A percentile compares a stretch with the other conserved stretches of the same genome.
phyloP scores from a whole-genome alignment of 1,140 invertebrate species.

The Drosophila mayri region DNA sequence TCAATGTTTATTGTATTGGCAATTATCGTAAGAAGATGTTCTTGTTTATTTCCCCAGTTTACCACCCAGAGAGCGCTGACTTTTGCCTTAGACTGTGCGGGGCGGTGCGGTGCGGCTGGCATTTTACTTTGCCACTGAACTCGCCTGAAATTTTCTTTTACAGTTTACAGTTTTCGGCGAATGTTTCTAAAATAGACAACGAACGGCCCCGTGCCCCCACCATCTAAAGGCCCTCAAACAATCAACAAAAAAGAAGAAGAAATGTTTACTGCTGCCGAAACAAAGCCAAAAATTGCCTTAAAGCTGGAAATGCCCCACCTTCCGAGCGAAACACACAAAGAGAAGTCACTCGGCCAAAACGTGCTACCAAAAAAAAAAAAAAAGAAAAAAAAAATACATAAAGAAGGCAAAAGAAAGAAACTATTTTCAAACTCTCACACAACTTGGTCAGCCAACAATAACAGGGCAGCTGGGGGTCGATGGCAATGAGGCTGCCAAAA shows the following conservation, averaged over 20 bases:
- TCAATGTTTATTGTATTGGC: slow-evolving; percentile 43
- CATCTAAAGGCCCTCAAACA: slow-evolving; percentile 57
- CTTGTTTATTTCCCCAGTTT: slow-evolving; percentile 27
- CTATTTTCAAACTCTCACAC: slow-evolving; percentile 70
- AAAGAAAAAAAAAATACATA: slow-evolving; percentile 9
- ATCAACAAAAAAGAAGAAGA: slow-evolving; percentile 15
- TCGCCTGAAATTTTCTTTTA: slow-evolving; percentile 38
- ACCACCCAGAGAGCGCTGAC: slow-evolving; percentile 23
- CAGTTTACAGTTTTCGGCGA: slow-evolving; percentile 36
- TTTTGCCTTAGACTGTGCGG: slow-evolving; percentile 32
- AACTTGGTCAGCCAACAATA: slow-evolving; percentile 62
- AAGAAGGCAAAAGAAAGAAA: slow-evolving; percentile 39
- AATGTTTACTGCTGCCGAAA: slow-evolving; percentile 62
- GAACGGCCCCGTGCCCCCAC: slow-evolving; percentile 8
- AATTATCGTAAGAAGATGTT: slow-evolving; percentile 21
- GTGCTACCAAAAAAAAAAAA: slow-evolving; percentile 56
- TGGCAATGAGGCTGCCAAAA: slow-evolving; percentile 77
- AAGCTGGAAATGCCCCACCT: slow-evolving; percentile 53
- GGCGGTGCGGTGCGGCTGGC: neutral
- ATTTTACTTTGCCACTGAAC: slow-evolving; percentile 30
- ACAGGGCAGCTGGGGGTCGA: slow-evolving; percentile 33
- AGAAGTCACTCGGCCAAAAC: slow-evolving; percentile 76
- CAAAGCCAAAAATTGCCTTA: slow-evolving; percentile 71
- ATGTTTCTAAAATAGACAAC: slow-evolving; percentile 76
- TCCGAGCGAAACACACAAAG: slow-evolving; percentile 40